Conservation (phyloP, 2,113 vertebrate genomes). For the Prochilodus magdalenae region DNA sequence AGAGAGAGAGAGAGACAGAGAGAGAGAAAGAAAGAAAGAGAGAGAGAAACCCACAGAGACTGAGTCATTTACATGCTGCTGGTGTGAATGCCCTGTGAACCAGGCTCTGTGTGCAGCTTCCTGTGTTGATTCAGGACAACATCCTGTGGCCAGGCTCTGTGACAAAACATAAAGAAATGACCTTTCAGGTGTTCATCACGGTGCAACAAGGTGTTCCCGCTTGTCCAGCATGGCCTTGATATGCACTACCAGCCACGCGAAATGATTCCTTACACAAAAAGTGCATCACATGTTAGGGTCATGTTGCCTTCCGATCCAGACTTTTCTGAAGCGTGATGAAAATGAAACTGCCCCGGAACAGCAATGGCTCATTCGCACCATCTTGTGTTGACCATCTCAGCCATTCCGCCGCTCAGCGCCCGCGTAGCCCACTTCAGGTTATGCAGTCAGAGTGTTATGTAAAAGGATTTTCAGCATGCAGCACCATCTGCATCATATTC, state of each 20-base stretch:
- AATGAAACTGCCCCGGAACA: background rate
- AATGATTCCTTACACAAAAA: background rate
- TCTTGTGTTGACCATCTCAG: background rate
- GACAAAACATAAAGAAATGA: background rate
- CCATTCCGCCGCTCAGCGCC: background rate
- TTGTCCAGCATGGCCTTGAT: background rate
- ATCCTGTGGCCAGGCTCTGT: background rate
- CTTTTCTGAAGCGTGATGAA: background rate
- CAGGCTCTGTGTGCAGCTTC: background rate
- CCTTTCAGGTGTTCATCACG: background rate
- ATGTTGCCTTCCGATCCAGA: background rate
- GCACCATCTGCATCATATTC: constrained; percentile 31
- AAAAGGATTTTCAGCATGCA: constrained; percentile 26
- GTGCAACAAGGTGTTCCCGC: background rate
- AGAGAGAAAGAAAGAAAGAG: constrained; percentile 17
- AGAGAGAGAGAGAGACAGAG: constrained; percentile 22
- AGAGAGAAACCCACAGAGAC: constrained; percentile 1
- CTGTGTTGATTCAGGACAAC: background rate
- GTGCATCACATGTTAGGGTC: too few relatives aligned
- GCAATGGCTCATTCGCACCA: background rate
- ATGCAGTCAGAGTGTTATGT: constrained; percentile 32
- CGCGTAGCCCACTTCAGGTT: constrained; percentile 29
- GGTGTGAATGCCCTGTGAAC: background rate
- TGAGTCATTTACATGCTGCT: constrained; percentile 21
- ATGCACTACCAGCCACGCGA: background rate